Evolutionary conservation across 2,113 vertebrate species (phyloP).

Genomic region (Phylloscopus whistleri): DNA sequence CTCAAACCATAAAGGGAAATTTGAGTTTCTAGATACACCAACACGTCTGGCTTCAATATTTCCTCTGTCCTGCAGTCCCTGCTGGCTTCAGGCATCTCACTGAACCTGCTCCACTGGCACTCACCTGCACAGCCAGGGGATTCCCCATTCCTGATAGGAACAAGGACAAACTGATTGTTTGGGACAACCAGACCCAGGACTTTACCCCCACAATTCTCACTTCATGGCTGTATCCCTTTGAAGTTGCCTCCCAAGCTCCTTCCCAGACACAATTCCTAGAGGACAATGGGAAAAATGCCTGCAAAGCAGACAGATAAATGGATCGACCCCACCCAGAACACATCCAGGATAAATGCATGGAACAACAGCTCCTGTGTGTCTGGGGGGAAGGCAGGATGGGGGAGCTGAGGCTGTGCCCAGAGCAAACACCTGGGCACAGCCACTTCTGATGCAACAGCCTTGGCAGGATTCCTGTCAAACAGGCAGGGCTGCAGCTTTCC

Average conservation of each 20-base stretch:
- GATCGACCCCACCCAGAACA: too few species aligned
- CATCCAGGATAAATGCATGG: rapidly evolving
- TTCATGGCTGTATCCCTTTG: not conserved
- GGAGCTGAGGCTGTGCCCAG: not conserved
- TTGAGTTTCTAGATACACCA: not conserved
- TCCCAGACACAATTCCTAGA: not conserved
- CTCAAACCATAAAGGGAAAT: not conserved
- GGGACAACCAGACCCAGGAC: not conserved
- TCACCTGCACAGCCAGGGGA: not conserved
- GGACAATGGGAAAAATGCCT: not conserved
- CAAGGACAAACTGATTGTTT: not conserved
- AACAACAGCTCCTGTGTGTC: not conserved
- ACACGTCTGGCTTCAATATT: not conserved
- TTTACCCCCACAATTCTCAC: not conserved
- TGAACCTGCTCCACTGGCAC: not conserved
- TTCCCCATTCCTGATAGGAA: not conserved
- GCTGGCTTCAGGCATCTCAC: not conserved
- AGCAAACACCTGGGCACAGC: not conserved
- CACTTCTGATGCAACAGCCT: not conserved
- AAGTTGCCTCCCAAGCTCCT: not conserved
- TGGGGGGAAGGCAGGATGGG: not conserved
- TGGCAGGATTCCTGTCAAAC: not conserved
- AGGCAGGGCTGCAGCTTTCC: not conserved
- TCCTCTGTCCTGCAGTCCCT: not conserved
- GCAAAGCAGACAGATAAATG: not conserved